phyloP scores from a whole-genome alignment of 2,888 invertebrate genomes.

The Drosophila picticornis region DNA sequence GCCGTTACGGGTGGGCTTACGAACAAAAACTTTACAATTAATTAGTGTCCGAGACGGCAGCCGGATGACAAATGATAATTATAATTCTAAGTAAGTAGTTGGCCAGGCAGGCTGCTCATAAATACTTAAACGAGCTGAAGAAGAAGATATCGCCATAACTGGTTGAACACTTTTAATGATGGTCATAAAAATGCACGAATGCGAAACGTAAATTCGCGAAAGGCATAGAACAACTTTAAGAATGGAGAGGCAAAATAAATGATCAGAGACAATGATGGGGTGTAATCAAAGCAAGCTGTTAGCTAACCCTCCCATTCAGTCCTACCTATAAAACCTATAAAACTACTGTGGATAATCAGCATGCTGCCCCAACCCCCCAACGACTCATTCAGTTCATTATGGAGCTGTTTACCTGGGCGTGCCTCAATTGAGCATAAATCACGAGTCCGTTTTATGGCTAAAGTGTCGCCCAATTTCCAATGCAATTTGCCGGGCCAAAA shows the following conservation, averaged over 20 bases:
- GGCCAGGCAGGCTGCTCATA: constrained; percentile 17
- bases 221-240: constrained; percentile 34
- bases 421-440: constrained; percentile 76
- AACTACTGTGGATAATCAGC: constrained; percentile 34
- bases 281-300: constrained; percentile 61
- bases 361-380: not conserved
- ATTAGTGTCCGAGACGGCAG: constrained; percentile 59
- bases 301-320: constrained; percentile 6
- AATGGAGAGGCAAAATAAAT: constrained; percentile 49
- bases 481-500: constrained; percentile 55
- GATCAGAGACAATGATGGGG: constrained; percentile 51
- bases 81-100: constrained; percentile 55
- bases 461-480: constrained; percentile 76
- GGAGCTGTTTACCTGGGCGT: constrained; percentile 72
- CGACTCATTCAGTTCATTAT: constrained; percentile 69
- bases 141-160: constrained; percentile 60
- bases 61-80: constrained; percentile 79
- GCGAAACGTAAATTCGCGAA: constrained; percentile 35
- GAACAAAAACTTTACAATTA: constrained; percentile 76
- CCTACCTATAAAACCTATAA: constrained; percentile 11
- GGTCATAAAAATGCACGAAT: constrained; percentile 68
- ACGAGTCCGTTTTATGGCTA: constrained; percentile 70
- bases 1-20: constrained; percentile 39
- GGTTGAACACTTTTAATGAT: constrained; percentile 70
- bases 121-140: not conserved